Evolutionary conservation across 2,113 vertebrate genomes (phyloP), one percentile per base, ranked within the genome.

Genomic region (Silurus meridionalis): DNA sequence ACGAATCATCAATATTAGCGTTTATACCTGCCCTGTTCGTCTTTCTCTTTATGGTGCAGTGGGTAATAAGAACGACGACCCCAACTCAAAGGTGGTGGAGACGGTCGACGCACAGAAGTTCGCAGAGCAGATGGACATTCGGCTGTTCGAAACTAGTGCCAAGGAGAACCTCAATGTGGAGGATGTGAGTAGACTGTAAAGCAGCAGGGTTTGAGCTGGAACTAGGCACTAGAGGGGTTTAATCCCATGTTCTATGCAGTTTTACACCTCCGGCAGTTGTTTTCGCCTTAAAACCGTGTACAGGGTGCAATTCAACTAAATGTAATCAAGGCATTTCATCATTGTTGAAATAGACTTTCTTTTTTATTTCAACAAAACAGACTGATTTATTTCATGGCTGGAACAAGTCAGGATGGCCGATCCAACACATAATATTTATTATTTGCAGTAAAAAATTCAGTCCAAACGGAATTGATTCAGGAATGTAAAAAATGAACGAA

Each of bases 81-180:
- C 98, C 5, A 96, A 96, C 90, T 95, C 97, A 87, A 99, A 99
- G 93, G 98, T 99, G 91, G 98, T 99, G 83, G 98, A 99, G 95
- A 99, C 97, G 1, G 97, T 97, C 86, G 98, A 99, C 17, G 98
- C 98, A 55, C 97, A 98, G 94, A 99, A 99, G 92, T 99, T 99
- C 86, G 98, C 98, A 0, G 98, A 96, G 91, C 98, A 99, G 95
- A 99, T 99, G 98, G 97, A 97, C 90, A 99, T 99, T 94, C 96
- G 96, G 83, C 93, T 99, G 92, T 99, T 99, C 88, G 98, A 99
- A 95, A 99, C 98, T 84, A 99, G 98, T 58, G 98, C 98, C 90
- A 99, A 99, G 94, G 98, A 99, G 94, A 99, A 99, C 77, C 89
- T 98, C 92, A 99, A 99, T 3, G 98, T 99, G 85, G 98, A 99